Evolutionary conservation across 2,888 invertebrate genomes (phyloP), one percentile per base, ranked within the genome.

Genomic region (Entomobrya multifasciata): DNA sequence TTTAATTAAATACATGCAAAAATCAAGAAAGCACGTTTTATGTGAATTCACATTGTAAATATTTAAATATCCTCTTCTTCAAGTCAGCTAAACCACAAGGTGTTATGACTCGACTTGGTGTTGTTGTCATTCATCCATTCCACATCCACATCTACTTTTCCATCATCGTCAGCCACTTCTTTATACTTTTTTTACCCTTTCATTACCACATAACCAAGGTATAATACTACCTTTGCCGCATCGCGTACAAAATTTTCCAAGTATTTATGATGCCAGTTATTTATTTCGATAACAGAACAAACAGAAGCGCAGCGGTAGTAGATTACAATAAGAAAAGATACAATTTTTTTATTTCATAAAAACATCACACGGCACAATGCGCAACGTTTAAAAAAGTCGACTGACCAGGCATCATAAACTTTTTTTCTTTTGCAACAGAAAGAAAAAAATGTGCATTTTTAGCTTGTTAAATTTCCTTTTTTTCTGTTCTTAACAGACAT

Each of bases 391-490:
- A 20, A 65, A 60, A 79, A 79, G 60, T 79, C 79, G 78, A 72
- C 85, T 67, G 79, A 79, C 84, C 67, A 84, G 84, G 25, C 77
- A 49, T 85, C 74, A 80, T 86, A 80, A 86, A 80, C 65, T 76
- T 80, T 80, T 77, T 65, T 74, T 74, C 55, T 74, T 52, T 15
- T 65, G 17, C 62, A 3, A 57, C 27, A 72, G 8, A 41, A 5
- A 70, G 30, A 44, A 80, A 79, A 83, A 86, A 79, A 86, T 80
- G 78, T 70, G 76, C 72, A 76, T 80, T 86, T 86, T 78, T 86
- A 72, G 76, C 86, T 86, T 80, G 86, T 76, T 86, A 80, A 79
- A 57, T 60, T 60, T 44, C 41, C 62, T 62, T 85, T 86, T 85
- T 79, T 79, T 30, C 36, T 36, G 36, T 36, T 36, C 49, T 15